Conservation (phyloP, 2,888 invertebrate genomes). For the Tillus elongatus region DNA sequence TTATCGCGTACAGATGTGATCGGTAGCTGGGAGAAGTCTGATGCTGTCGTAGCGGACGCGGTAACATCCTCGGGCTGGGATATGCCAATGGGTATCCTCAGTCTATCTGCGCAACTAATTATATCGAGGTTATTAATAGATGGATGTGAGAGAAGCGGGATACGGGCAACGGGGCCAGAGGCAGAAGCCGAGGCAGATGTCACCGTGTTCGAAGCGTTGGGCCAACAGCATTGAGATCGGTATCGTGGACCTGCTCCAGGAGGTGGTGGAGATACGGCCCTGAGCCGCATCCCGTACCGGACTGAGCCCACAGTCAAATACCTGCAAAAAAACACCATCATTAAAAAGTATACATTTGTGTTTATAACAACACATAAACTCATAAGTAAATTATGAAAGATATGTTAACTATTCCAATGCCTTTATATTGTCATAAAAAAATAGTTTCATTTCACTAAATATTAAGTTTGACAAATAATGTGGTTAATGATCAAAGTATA, state of each 20-base stretch:
- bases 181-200: slow-evolving; percentile 51
- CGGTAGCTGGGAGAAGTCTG: slow-evolving; percentile 36
- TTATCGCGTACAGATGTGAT: slow-evolving; percentile 36
- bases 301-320: slow-evolving; percentile 65
- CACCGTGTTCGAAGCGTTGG: slow-evolving; percentile 40
- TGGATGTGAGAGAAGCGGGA: slow-evolving; percentile 37
- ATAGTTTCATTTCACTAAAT: too few species aligned
- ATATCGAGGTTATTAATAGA: slow-evolving; percentile 43
- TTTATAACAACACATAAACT: too few species aligned
- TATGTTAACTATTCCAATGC: too few species aligned
- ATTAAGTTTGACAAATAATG: too few species aligned
- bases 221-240: slow-evolving; percentile 42
- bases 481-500: too few species aligned
- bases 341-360: too few species aligned
- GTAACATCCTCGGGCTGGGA: too few species aligned
- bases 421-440: too few species aligned
- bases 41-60: slow-evolving; percentile 39
- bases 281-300: slow-evolving; percentile 60
- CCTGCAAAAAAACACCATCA: too few species aligned
- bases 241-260: slow-evolving; percentile 45
- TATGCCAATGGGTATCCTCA: too few species aligned
- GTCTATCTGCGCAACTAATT: slow-evolving; percentile 43
- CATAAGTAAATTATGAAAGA: too few species aligned
- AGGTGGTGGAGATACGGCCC: slow-evolving; percentile 45
- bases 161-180: slow-evolving; percentile 44